Base-by-base conservation (phyloP, 2,888 invertebrate species). In the Cordilura impudica region DNA sequence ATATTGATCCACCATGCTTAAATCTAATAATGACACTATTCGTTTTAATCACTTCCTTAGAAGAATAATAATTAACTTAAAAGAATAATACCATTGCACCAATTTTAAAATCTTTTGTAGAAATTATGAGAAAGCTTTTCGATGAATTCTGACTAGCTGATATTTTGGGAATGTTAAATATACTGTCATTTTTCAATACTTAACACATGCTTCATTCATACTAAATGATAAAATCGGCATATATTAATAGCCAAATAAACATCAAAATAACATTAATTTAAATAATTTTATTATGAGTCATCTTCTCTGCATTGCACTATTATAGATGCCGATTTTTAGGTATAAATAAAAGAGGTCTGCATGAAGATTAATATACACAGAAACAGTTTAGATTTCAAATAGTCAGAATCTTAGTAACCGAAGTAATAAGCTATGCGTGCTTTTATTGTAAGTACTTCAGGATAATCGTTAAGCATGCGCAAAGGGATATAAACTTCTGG, bases 331-430 rank as follows among this genome's bases (percentile, higher is more conserved):
- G 8, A 31, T 8, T 31, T 10, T 2, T 12, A 39, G 12, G n/a
- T 39, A 39, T 39, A 39, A 3, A 39, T 39, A 39, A 39, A 39
- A 39, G n/a, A n/a, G 35, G 35, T n/a, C 14, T 12, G 4, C 1
- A 0, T 4, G 35, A 79, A 21, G 35, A 51, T 35, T n/a, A 69
- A 81, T 81, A 75, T 79, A 82, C 74, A 82, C 85, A 85, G 84
- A 86, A 84, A 82, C 83, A 81, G 76, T 72, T 84, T 73, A 82
- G 58, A 71, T 61, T 82, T 84, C 84, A 81, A 79, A 80, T 77
- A 66, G 78, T 82, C 79, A 85, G 83, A 85, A 84, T 82, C 81
- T n/a, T n/a, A 82, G 82, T 79, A 19, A 74, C 53, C 1, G n/a
- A 0, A 14, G 4, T 4, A 29, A 54, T 2, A 54, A 31, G 29